A percentile compares a stretch with the other conserved stretches of the same genome.
Evolutionary conservation across 2,797 vertebrate species (phyloP).

Genomic region (Paedocypris micromegethes): DNA sequence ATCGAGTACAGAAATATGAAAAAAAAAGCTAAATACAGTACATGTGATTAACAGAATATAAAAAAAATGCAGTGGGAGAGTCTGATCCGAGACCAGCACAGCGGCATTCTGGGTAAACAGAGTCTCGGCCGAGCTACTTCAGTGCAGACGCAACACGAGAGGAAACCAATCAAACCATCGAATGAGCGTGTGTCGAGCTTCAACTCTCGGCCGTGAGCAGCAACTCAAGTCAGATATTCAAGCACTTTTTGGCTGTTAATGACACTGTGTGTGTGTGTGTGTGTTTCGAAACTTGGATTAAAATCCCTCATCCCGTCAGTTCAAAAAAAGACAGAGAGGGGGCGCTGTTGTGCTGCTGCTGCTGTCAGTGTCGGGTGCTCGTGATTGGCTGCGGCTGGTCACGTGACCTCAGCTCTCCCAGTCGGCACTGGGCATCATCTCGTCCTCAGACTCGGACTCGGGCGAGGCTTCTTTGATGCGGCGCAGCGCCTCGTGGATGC

Average conservation of each 20-base stretch:
- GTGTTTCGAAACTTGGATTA: no score
- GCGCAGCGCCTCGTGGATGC: constrained; percentile 93
- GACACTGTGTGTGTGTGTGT: no score
- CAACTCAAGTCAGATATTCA: no score
- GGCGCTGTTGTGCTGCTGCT: not conserved
- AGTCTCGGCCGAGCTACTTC: no score
- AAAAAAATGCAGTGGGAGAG: constrained; percentile 28
- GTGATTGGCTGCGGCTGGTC: no score
- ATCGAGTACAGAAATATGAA: not conserved
- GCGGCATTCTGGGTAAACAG: not conserved
- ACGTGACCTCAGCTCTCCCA: constrained; percentile 83
- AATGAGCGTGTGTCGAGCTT: no score
- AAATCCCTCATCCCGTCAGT: no score
- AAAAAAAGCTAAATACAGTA: constrained; percentile 50
- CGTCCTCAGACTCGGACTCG: constrained; percentile 94
- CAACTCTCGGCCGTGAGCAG: no score
- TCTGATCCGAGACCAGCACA: not conserved
- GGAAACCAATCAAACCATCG: no score
- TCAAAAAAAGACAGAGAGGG: no score
- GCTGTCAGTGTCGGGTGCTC: not conserved
- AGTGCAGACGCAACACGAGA: no score
- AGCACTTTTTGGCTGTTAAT: no score
- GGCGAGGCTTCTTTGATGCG: constrained; percentile 97
- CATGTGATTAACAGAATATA: constrained; percentile 37
- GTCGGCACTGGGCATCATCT: constrained; percentile 84